Percentiles rank a stretch among this genome's conserved stretches.
Evolutionary conservation across 2,888 invertebrate species (phyloP).

Genomic region (Eurytoma adleriae): DNA sequence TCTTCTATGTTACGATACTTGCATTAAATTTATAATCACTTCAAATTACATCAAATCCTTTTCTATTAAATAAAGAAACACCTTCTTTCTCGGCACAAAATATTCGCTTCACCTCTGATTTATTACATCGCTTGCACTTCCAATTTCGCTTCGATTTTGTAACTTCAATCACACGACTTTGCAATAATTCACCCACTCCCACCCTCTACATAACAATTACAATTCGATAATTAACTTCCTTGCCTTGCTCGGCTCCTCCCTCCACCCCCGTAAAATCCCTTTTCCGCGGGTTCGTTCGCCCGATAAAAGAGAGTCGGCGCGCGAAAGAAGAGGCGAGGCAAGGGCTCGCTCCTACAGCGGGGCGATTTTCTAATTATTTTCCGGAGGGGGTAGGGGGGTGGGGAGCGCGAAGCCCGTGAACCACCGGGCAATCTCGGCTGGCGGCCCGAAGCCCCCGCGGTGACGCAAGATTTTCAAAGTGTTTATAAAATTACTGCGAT

Average conservation of each 20-base stretch:
- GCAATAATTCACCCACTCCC: constrained; percentile 1
- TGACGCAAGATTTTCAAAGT: constrained; percentile 74
- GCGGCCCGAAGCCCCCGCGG: constrained; percentile 37
- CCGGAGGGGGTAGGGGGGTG: constrained; percentile 11
- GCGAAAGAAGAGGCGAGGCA: background rate
- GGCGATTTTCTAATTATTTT: constrained; percentile 59
- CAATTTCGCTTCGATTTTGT: constrained; percentile 2
- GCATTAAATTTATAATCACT: background rate
- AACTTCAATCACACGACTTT: constrained; percentile 1
- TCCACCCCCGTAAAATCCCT: background rate
- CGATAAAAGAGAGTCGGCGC: constrained; percentile 4
- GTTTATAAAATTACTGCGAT: constrained; percentile 75
- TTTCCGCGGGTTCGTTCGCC: background rate
- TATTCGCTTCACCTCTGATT: no score
- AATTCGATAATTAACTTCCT: constrained; percentile 33
- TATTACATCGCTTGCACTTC: background rate
- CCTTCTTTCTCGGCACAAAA: no score
- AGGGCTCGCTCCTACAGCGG: background rate
- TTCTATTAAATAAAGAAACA: no score
- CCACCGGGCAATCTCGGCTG: constrained; percentile 46
- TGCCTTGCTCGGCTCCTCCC: background rate
- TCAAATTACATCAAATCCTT: no score
- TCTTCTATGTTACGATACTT: no score
- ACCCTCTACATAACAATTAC: background rate
- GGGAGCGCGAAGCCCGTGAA: constrained; percentile 43